Evolutionary conservation across 2,113 vertebrate species (phyloP), one percentile per base, ranked within the genome.

Genomic region (Aptenodytes forsteri): DNA sequence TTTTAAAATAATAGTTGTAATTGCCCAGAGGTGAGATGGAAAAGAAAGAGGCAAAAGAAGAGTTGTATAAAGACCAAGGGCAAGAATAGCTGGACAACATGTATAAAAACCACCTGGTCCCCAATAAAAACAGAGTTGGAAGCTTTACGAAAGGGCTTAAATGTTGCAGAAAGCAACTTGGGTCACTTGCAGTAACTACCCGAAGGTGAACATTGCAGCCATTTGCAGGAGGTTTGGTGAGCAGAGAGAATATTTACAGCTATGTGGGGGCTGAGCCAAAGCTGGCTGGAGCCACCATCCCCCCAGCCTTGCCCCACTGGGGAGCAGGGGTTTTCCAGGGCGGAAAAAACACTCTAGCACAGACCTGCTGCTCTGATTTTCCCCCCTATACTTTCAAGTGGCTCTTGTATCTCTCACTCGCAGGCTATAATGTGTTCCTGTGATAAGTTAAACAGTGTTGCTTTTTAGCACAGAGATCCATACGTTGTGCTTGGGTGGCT

Each of bases 241-340:
- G 40, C 19, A 46, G 17, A 58, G 22, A 78, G 32, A 77, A n/a
- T 47, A 62, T 84, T 87, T 87, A 76, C 36, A 73, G 46, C 15
- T 40, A 19, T 2, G 3, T 19, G 4, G 4, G 12, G 13, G 9
- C 25, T 72, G 16, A 83, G 16, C 4, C 3, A 11, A 92, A 83
- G 40, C 25, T 0, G 0, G 11, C 6, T 62, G 16, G 16, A 90
- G 19, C 22, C 3, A 4, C 25, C 2, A 6, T 49, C 1, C 10
- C 11, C 8, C 40, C 34, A 85, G 0, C 19, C 40, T 50, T 55
- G 30, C 7, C 46, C n/a, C 9, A 16, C 13, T 13, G 19, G 26
- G 55, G 14, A 56, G 23, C 21, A 46, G 16, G 7, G 6, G 0
- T 19, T 91, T 80, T 72, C 14, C n/a, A 55, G 19, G 25, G 25